phyloP scores from a whole-genome alignment of 23 tunicate species.

The Pegea sp. region DNA sequence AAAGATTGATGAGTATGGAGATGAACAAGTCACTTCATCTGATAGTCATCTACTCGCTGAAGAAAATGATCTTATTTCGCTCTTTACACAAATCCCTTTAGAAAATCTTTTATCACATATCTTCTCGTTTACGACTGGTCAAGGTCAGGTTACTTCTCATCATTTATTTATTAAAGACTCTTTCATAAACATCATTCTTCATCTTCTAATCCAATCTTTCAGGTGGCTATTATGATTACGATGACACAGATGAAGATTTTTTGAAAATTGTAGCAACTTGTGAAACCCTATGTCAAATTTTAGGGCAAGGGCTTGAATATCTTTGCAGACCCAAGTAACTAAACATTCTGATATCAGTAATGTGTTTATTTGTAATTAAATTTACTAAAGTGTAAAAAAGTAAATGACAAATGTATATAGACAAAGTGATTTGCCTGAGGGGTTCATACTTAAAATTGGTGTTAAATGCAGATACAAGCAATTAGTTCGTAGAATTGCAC shows the following conservation, averaged over 20 bases:
- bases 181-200: too few species aligned
- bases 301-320: conserved; percentile 57
- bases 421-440: too few species aligned
- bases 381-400: too few species aligned
- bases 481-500: conserved; percentile 66
- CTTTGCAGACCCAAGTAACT: conserved; percentile 63
- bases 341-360: too few species aligned
- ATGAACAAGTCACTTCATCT: conserved; percentile 13
- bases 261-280: conserved; percentile 38
- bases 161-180: too few species aligned
- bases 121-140: conserved; percentile 5
- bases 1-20: conserved; percentile 72
- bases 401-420: too few species aligned
- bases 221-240: conserved; percentile 11
- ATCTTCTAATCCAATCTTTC: too few species aligned
- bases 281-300: conserved; percentile 56
- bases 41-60: conserved; percentile 31
- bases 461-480: conserved; percentile 80
- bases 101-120: conserved; percentile 28
- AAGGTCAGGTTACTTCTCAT: too few species aligned
- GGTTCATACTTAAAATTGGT: too few species aligned
- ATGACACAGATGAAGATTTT: conserved; percentile 23
- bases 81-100: conserved; percentile 67
- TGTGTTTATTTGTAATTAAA: too few species aligned
- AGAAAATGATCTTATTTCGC: conserved; percentile 58